Conservation (phyloP, 2,113 vertebrate species). For the Anas platyrhynchos region DNA sequence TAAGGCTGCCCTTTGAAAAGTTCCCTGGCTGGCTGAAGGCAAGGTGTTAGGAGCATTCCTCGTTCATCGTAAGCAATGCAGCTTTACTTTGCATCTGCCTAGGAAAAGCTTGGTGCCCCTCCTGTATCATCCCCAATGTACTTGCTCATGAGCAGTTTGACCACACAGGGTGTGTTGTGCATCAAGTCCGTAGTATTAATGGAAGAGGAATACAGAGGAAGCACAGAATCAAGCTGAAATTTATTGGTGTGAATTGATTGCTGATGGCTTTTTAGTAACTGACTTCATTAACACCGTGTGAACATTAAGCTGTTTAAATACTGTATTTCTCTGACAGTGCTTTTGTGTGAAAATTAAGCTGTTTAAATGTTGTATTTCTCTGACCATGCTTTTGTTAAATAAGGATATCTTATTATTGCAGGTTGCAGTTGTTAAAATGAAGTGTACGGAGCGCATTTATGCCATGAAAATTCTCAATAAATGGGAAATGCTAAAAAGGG, state of each 20-base stretch:
- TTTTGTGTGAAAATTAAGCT: not conserved
- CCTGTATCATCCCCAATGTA: not conserved
- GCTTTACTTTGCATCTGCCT: slow-evolving; percentile 8
- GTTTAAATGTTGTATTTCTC: not conserved
- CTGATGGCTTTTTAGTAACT: not conserved
- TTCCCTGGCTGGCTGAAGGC: not conserved
- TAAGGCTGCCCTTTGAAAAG: not conserved
- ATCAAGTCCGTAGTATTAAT: not conserved
- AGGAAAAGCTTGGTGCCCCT: slow-evolving; percentile 28
- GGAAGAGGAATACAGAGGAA: not conserved
- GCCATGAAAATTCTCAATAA: slow-evolving; percentile 99
- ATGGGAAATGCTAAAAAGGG: slow-evolving; percentile 99
- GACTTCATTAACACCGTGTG: not conserved
- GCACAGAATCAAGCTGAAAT: not conserved
- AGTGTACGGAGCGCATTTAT: slow-evolving; percentile 93
- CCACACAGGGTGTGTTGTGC: not conserved
- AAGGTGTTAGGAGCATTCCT: not conserved
- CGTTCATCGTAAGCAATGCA: slow-evolving; percentile 35
- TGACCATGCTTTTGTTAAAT: not conserved
- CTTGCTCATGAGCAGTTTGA: slow-evolving; percentile 14
- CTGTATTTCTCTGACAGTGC: not conserved
- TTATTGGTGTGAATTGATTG: not conserved
- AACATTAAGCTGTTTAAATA: not conserved
- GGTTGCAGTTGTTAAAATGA: slow-evolving; percentile 98
- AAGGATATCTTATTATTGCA: slow-evolving; percentile 58